These are phyloP conservation scores for Phrynocephalus vlangalii DNA, from an alignment of 2,797 vertebrate genomes.

Conservation along the genomic window DNA sequence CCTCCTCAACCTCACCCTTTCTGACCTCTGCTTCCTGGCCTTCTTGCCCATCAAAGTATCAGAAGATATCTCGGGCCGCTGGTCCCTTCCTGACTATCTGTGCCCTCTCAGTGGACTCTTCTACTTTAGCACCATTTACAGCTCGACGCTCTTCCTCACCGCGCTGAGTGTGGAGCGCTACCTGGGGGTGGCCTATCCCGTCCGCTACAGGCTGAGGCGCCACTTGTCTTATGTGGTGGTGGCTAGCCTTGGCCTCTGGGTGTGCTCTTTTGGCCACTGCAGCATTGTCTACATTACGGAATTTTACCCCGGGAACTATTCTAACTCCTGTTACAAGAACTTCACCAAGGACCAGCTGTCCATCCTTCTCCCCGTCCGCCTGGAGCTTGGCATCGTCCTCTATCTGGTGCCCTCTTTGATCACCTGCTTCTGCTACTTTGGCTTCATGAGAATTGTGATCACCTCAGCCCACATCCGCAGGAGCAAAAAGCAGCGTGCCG, in stretches of 20 bases:
- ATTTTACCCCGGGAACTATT: not conserved
- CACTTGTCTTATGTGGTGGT: constrained; percentile 53
- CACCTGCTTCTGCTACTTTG: constrained; percentile 87
- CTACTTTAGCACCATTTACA: constrained; percentile 78
- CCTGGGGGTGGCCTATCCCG: constrained; percentile 75
- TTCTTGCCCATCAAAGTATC: constrained; percentile 75
- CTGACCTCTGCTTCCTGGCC: constrained; percentile 74
- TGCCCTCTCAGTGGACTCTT: constrained; percentile 70
- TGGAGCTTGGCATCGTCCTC: constrained; percentile 85
- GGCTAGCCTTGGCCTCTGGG: constrained; percentile 71
- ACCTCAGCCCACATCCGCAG: constrained; percentile 78
- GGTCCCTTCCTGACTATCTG: constrained; percentile 70
- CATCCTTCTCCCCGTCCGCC: constrained; percentile 79
- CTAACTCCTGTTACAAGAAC: constrained; percentile 80
- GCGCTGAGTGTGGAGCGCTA: constrained; percentile 76
- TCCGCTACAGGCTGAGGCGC: constrained; percentile 70
- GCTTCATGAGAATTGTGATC: constrained; percentile 83
- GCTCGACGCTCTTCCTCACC: constrained; percentile 73
- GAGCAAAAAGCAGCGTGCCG: constrained; percentile 79
- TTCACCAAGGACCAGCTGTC: constrained; percentile 78
- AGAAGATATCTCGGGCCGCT: constrained; percentile 60
- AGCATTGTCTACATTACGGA: constrained; percentile 68
- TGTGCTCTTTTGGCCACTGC: constrained; percentile 66
- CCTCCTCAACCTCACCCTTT: constrained; percentile 76
- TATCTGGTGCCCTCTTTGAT: constrained; percentile 86